These are phyloP conservation scores for Drosophila ogumai DNA, from an alignment of 1,140 invertebrate species.

Conservation along the genomic window DNA sequence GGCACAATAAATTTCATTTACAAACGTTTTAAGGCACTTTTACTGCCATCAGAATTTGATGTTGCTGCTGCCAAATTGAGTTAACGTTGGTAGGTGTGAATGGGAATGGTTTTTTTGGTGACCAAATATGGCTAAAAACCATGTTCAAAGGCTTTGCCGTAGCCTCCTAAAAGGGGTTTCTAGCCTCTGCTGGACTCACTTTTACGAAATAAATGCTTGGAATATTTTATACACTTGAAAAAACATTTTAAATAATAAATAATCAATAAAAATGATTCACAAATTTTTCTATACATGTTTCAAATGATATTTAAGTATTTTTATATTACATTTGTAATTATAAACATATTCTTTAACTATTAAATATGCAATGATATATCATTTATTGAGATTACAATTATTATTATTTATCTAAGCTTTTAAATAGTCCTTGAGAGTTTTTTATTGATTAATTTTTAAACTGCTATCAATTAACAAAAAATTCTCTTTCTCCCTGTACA, in stretches of 20 bases:
- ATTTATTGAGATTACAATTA: too few relatives aligned
- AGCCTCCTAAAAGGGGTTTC: background rate
- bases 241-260: background rate
- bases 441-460: background rate
- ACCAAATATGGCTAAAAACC: constrained; percentile 42
- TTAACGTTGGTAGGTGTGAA: constrained; percentile 35
- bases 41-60: constrained; percentile 72
- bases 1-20: constrained; percentile 79
- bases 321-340: too few relatives aligned
- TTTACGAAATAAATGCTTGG: constrained; percentile 20
- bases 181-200: background rate
- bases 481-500: background rate
- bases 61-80: constrained; percentile 36
- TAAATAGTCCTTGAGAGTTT: background rate
- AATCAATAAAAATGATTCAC: too few relatives aligned
- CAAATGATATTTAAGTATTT: too few relatives aligned
- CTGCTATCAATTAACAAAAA: too few relatives aligned
- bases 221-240: constrained; percentile 21
- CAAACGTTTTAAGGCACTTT: constrained; percentile 75
- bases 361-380: too few relatives aligned
- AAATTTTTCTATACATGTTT: too few relatives aligned
- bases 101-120: constrained; percentile 7
- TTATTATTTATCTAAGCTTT: too few relatives aligned
- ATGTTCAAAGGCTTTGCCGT: constrained; percentile 7
- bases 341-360: too few relatives aligned